phyloP scores from a whole-genome alignment of 2,888 invertebrate genomes.

The Molorchus minor region DNA sequence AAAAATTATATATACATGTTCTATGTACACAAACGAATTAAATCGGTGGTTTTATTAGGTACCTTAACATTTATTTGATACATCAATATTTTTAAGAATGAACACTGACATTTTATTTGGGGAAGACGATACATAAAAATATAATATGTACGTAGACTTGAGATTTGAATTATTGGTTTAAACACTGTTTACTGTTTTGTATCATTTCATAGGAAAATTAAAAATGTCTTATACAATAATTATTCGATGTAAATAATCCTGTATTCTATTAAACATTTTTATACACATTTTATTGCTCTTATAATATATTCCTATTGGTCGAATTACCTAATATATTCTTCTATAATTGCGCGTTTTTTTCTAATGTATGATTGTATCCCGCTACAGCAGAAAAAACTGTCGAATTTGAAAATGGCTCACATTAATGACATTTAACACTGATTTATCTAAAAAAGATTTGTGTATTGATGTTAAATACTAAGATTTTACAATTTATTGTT shows the following conservation, averaged over 20 bases:
- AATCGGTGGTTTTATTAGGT: no score
- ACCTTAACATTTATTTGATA: constrained; percentile 38
- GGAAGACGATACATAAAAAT: constrained; percentile 43
- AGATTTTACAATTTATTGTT: no score
- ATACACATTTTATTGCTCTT: constrained; percentile 32
- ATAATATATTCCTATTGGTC: constrained; percentile 37
- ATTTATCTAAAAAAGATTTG: constrained; percentile 40
- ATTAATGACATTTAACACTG: constrained; percentile 40
- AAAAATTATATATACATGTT: neutral
- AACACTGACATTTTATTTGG: constrained; percentile 36
- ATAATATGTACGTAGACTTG: constrained; percentile 21
- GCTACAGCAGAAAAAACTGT: constrained; percentile 42
- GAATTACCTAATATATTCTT: constrained; percentile 19
- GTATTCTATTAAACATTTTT: constrained; percentile 27
- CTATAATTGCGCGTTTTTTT: constrained; percentile 33
- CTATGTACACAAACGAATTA: no score
- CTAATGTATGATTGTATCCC: constrained; percentile 50
- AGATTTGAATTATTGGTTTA: constrained; percentile 1
- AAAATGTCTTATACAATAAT: constrained; percentile 7
- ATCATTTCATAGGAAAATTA: constrained; percentile 2
- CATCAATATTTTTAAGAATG: constrained; percentile 30
- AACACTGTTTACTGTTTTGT: constrained; percentile 11
- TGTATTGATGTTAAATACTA: no score
- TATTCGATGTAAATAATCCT: constrained; percentile 40
- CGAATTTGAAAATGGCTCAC: constrained; percentile 30